Base-by-base conservation (phyloP, 2,113 vertebrate genomes). In the Hydrolagus affinis region DNA sequence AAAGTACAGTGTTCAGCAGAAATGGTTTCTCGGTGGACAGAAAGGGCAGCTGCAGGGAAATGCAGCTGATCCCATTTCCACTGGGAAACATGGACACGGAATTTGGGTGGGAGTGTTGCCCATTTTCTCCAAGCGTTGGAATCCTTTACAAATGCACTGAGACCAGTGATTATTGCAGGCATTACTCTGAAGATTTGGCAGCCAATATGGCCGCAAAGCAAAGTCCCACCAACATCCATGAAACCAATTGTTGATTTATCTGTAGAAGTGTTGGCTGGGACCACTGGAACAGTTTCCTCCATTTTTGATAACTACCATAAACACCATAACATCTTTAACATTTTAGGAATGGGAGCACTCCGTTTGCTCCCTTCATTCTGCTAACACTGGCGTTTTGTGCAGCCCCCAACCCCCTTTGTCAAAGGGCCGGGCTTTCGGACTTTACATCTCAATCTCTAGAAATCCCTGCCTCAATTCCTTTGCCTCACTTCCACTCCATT, bases 1-100 rank as follows among this genome's bases (percentile, higher is more conserved):
- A 80, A 62, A 11, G 57, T 77, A 78, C 23, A 60, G 59, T 64
- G 1, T 14, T 80, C 64, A 8, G 30, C 19, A 2, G 15, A 17
- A 30, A 64, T 30, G 11, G 14, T 17, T 80, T 80, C 25, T 17
- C 23, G 15, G 11, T 15, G 59, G 64, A 28, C 12, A 8, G 70
- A 80, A 62, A 30, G 57, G 64, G 59, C 59, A 30, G 25, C 59
- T 80, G 77, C 76, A 80, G 64, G 62, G 25, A 44, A 62, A 78
- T 62, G 57, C 57, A 8, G 59, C 9, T 62, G 23, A 64, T 15
- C 4, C 23, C 10, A 80, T 64, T 64, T 80, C 77, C 25, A 64
- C 8, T 23, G n/a, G 74, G 30, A 59, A 59, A 25, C 74, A 59
- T 56, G n/a, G 10, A 59, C 44, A 44, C 44, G 44, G 44, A 6